Evolutionary conservation across 2,797 vertebrate genomes (phyloP).

Genomic region (Sebastes vulpes): DNA sequence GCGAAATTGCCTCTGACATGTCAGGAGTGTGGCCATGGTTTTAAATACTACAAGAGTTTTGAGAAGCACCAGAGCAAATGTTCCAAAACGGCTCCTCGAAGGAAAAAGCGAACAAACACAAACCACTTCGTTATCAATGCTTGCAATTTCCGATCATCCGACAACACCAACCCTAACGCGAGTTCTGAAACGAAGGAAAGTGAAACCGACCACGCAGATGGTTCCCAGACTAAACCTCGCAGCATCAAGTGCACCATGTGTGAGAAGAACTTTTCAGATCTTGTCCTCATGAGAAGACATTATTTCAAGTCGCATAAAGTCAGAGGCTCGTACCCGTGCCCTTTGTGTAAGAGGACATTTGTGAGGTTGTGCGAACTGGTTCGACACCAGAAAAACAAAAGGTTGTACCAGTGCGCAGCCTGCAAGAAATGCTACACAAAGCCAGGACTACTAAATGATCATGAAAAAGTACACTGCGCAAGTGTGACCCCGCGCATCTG

Average conservation of each 20-base stretch:
- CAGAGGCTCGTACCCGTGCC: slow-evolving; percentile 19
- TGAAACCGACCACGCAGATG: neutral
- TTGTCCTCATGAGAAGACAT: slow-evolving; percentile 17
- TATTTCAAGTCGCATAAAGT: slow-evolving; percentile 25
- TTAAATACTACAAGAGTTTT: slow-evolving; percentile 31
- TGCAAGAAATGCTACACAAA: slow-evolving; percentile 40
- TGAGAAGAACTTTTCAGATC: slow-evolving; percentile 27
- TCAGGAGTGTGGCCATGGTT: slow-evolving; percentile 27
- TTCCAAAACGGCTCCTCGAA: neutral
- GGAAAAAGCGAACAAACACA: neutral
- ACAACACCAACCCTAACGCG: neutral
- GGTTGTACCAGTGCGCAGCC: neutral
- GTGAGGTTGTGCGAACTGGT: slow-evolving; percentile 31
- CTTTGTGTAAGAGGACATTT: slow-evolving; percentile 26
- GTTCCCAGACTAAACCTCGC: neutral
- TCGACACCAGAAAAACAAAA: slow-evolving; percentile 33
- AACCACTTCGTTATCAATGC: neutral
- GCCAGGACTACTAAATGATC: neutral
- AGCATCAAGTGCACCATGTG: slow-evolving; percentile 46
- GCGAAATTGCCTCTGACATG: neutral
- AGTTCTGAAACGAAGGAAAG: neutral
- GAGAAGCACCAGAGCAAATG: slow-evolving; percentile 31
- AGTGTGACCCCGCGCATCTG: neutral
- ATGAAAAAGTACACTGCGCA: slow-evolving; percentile 13
- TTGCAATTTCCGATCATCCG: neutral